Percentiles rank a stretch among this genome's conserved stretches.
Evolutionary conservation across 2,797 vertebrate species (phyloP).

Genomic region (Echiichthys vipera): DNA sequence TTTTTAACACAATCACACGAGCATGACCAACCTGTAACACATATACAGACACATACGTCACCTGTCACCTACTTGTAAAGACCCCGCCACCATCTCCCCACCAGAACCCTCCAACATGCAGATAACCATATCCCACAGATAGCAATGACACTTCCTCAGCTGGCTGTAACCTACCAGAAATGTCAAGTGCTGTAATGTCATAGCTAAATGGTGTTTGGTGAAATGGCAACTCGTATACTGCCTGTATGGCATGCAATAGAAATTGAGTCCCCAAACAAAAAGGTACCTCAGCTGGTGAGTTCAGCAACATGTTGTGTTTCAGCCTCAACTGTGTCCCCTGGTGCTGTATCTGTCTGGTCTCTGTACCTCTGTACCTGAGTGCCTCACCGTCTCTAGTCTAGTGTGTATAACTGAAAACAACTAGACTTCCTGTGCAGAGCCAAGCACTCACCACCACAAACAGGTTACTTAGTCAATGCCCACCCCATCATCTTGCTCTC

Average conservation of each 20-base stretch:
- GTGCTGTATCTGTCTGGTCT: slow-evolving; percentile 34
- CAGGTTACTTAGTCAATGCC: slow-evolving; percentile 65
- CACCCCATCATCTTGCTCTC: slow-evolving; percentile 35
- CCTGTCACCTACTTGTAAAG: slow-evolving; percentile 65
- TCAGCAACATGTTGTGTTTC: slow-evolving; percentile 22
- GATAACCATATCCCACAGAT: slow-evolving; percentile 72
- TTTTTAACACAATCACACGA: slow-evolving; percentile 65
- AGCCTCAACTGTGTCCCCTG: slow-evolving; percentile 15
- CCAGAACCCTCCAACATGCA: slow-evolving; percentile 54
- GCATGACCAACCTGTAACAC: slow-evolving; percentile 26
- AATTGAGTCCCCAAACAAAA: slow-evolving; percentile 7
- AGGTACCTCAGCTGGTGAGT: neutral
- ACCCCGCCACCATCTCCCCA: slow-evolving; percentile 53
- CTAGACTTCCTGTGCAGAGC: slow-evolving; percentile 42
- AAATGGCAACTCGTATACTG: slow-evolving; percentile 22
- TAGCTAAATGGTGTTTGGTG: slow-evolving; percentile 56
- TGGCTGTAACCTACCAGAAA: slow-evolving; percentile 71
- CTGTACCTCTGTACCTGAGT: slow-evolving; percentile 50
- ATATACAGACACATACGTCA: slow-evolving; percentile 19
- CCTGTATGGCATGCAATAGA: slow-evolving; percentile 6
- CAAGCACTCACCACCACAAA: slow-evolving; percentile 53
- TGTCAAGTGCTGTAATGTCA: slow-evolving; percentile 74
- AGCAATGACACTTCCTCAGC: slow-evolving; percentile 64
- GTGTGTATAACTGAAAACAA: slow-evolving; percentile 54
- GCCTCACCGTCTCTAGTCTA: slow-evolving; percentile 40